These are phyloP conservation scores for Lasioglossum morio DNA, from an alignment of 2,888 invertebrate genomes.

Conservation along the genomic window DNA sequence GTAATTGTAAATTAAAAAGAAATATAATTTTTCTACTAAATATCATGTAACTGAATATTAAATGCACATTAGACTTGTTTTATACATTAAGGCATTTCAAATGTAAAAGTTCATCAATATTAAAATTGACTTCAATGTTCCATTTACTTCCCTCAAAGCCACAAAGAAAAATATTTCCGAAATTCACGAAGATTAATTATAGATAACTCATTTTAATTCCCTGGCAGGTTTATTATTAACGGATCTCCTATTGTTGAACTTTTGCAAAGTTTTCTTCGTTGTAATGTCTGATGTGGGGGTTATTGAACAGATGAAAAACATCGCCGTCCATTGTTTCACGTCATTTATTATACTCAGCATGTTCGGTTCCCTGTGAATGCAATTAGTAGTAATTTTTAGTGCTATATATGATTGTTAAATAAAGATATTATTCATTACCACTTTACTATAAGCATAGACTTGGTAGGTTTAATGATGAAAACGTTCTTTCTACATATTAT, in stretches of 20 bases:
- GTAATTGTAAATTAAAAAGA: not conserved
- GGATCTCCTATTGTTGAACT: constrained; percentile 14
- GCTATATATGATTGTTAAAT: not conserved
- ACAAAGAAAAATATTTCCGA: not conserved
- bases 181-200: not conserved
- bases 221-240: not conserved
- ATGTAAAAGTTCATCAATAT: not conserved
- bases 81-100: not conserved
- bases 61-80: no score
- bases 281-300: not conserved
- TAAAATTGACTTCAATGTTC: not conserved
- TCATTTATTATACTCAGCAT: not conserved
- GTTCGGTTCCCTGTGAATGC: not conserved
- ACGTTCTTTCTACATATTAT: not conserved
- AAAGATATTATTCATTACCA: not conserved
- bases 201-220: not conserved
- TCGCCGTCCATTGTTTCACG: not conserved
- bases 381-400: not conserved
- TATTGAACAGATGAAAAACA: not conserved
- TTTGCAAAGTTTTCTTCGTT: constrained; percentile 7
- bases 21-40: not conserved
- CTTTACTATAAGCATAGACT: not conserved
- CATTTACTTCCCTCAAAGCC: not conserved
- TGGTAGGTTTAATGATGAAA: not conserved
- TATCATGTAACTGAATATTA: no score